A percentile compares a stretch with the other conserved stretches of the same genome.
Evolutionary conservation across 37 sponge, comb jelly and placozoan genomes (phyloP).

Genomic region (Diacarnus erythraeanus): DNA sequence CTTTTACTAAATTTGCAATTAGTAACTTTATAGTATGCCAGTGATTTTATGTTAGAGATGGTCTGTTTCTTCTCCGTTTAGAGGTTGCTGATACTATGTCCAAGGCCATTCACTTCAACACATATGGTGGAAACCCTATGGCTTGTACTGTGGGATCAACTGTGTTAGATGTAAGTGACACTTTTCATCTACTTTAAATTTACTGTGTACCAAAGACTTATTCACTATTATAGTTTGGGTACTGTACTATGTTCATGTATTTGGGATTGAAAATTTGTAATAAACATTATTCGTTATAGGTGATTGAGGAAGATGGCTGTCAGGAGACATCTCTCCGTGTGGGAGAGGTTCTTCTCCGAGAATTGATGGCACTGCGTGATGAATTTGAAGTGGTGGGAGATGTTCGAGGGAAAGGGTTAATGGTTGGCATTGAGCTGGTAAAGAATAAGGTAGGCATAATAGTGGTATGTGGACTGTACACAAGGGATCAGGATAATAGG

Average conservation of each 20-base stretch:
- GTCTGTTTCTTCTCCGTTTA: too few species aligned
- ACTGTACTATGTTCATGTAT: too few species aligned
- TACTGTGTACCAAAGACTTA: too few species aligned
- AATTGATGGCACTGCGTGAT: constrained; percentile 77
- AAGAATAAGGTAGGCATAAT: constrained; percentile 56
- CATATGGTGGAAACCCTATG: constrained; percentile 95
- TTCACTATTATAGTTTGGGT: too few species aligned
- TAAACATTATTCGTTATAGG: constrained; percentile 48
- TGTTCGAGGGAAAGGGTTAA: constrained; percentile 91
- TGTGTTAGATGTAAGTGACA: constrained; percentile 79
- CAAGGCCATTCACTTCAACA: constrained; percentile 88
- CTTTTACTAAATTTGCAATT: too few species aligned
- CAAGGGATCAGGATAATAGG: too few species aligned
- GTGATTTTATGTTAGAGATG: too few species aligned
- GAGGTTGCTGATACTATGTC: constrained; percentile 84
- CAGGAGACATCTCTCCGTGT: constrained; percentile 60
- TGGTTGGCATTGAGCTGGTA: constrained; percentile 89
- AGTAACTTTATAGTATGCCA: too few species aligned
- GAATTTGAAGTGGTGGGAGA: constrained; percentile 94
- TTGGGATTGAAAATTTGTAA: too few species aligned
- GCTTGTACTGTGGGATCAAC: constrained; percentile 90
- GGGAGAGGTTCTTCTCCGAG: constrained; percentile 68
- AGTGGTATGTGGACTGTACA: not conserved
- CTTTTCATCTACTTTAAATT: too few species aligned
- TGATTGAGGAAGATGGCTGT: constrained; percentile 85